phyloP scores from a whole-genome alignment of 2,113 vertebrate species.

The Phalacrocorax aristotelis region DNA sequence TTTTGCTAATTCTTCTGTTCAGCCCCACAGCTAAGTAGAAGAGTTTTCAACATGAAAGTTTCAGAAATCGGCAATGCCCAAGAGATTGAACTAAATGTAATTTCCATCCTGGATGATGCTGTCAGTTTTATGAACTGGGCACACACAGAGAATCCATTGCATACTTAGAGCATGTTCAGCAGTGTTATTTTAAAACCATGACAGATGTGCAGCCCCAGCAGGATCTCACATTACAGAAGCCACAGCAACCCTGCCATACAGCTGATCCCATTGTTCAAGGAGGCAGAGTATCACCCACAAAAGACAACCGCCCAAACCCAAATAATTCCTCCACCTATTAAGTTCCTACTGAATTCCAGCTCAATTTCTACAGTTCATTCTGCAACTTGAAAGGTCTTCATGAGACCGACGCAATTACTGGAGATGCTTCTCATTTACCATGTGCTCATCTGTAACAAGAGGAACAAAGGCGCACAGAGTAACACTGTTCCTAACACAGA shows the following conservation, averaged over 20 bases:
- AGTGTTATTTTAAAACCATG: slow-evolving; percentile 1
- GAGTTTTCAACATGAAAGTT: not conserved
- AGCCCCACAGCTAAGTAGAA: not conserved
- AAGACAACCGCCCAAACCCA: not conserved
- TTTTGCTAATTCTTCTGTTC: slow-evolving; percentile 39
- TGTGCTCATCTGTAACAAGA: not conserved
- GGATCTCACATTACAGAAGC: not conserved
- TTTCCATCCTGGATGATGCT: not conserved
- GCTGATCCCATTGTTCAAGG: not conserved
- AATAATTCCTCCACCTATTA: not conserved
- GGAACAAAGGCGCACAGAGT: not conserved
- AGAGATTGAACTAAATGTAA: not conserved
- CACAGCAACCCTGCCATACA: not conserved
- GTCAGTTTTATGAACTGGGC: slow-evolving; percentile 15
- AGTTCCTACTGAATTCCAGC: not conserved
- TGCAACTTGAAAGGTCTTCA: not conserved
- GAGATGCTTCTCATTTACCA: not conserved
- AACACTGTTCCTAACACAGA: not conserved
- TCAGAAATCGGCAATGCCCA: not conserved
- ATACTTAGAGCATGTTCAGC: not conserved
- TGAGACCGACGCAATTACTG: not conserved
- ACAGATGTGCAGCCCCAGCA: slow-evolving; percentile 18
- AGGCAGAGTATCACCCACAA: not conserved
- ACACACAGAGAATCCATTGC: not conserved
- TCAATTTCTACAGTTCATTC: not conserved